Evolutionary conservation across 2,888 invertebrate genomes (phyloP).

Genomic region (Drosophila nigricruria): DNA sequence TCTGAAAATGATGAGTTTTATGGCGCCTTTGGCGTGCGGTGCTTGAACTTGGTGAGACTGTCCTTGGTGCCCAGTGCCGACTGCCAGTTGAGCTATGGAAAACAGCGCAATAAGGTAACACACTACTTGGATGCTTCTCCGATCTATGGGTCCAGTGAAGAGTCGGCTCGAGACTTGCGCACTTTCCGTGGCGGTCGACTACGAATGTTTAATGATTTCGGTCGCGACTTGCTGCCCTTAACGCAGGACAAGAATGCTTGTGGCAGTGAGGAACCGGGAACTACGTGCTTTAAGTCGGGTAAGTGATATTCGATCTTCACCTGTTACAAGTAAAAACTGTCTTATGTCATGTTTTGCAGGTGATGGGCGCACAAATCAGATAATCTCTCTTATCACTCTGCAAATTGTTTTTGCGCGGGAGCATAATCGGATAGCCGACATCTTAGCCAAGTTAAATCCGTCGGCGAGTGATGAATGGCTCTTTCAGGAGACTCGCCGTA

Average conservation of each 20-base stretch:
- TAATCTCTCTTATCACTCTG: constrained; percentile 90
- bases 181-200: constrained; percentile 88
- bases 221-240: constrained; percentile 89
- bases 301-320: constrained; percentile 4
- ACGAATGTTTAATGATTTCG: constrained; percentile 88
- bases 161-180: constrained; percentile 87
- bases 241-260: constrained; percentile 88
- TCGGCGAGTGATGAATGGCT: constrained; percentile 90
- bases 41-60: constrained; percentile 91
- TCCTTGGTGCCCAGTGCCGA: constrained; percentile 89
- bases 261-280: constrained; percentile 86
- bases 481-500: constrained; percentile 90
- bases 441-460: constrained; percentile 89
- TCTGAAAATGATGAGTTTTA: constrained; percentile 88
- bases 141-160: constrained; percentile 89
- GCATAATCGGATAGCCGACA: constrained; percentile 91
- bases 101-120: constrained; percentile 89
- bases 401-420: constrained; percentile 92
- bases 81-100: constrained; percentile 90
- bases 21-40: constrained; percentile 87
- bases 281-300: constrained; percentile 88
- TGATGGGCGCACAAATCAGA: constrained; percentile 91
- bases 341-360: constrained; percentile 86
- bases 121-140: constrained; percentile 91
- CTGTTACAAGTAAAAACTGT: background rate